Conservation (phyloP, 2,113 vertebrate genomes). For the Grallaria varia region DNA sequence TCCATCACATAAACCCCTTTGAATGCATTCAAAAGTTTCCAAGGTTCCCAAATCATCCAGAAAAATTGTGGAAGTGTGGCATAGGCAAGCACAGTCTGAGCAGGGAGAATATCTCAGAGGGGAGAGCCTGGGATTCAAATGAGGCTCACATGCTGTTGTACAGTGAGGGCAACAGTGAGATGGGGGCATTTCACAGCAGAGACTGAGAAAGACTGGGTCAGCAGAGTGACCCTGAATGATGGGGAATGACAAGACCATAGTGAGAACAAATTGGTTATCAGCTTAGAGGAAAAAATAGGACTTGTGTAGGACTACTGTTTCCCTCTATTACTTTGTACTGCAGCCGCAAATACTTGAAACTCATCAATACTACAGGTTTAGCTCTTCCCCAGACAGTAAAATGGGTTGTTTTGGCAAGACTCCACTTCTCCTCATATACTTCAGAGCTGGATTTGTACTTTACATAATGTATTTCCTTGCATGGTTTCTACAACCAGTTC, state of each 20-base stretch:
- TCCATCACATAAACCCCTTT: neutral
- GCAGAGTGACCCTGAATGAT: neutral
- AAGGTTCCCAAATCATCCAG: neutral
- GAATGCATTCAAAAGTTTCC: neutral
- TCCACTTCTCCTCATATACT: neutral
- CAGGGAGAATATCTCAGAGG: neutral
- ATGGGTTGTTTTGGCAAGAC: neutral
- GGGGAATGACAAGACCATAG: neutral
- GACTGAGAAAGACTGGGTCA: neutral
- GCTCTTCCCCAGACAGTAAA: neutral
- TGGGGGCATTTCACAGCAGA: neutral
- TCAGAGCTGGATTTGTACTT: neutral
- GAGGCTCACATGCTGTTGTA: neutral
- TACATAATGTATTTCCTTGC: neutral
- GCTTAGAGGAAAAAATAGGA: neutral
- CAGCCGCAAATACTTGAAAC: neutral
- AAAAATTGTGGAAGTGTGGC: neutral
- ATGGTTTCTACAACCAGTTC: conserved; percentile 32
- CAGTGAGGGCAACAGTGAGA: neutral
- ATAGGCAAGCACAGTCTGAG: neutral
- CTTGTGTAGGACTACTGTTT: neutral
- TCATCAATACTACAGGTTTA: neutral
- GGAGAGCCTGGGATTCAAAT: neutral
- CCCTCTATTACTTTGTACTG: neutral
- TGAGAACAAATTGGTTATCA: neutral